These are phyloP conservation scores for Bungarus multicinctus DNA, from an alignment of 2,113 vertebrate genomes.

Conservation along the genomic window DNA sequence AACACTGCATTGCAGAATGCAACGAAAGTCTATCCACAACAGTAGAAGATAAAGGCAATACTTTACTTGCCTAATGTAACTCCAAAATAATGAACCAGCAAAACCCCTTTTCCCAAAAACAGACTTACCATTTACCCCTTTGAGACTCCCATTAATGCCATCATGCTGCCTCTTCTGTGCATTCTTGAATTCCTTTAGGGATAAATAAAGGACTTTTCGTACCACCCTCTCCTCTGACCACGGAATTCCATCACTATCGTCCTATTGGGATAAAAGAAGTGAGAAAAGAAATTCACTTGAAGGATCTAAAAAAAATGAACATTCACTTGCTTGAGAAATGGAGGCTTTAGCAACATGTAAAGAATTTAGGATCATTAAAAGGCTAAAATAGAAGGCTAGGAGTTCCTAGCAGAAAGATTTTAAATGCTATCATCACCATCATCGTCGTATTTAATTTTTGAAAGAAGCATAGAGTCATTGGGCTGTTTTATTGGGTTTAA, in stretches of 20 bases:
- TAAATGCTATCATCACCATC: neutral
- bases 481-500: neutral
- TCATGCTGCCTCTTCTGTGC: slow-evolving; percentile 94
- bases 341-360: neutral
- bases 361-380: neutral
- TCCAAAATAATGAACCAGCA: neutral
- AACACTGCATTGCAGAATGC: neutral
- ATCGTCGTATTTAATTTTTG: neutral
- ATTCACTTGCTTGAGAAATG: neutral
- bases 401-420: neutral
- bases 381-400: neutral
- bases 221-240: slow-evolving; percentile 99
- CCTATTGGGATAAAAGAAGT: slow-evolving; percentile 69
- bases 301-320: neutral
- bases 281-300: slow-evolving; percentile 17
- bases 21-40: neutral
- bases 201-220: slow-evolving; percentile 98
- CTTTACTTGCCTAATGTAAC: neutral
- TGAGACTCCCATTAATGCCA: slow-evolving; percentile 79
- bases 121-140: slow-evolving; percentile 84
- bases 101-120: neutral
- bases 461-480: neutral
- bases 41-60: neutral
- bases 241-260: slow-evolving; percentile 99
- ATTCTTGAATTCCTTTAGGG: slow-evolving; percentile 98